A percentile compares a stretch with the other conserved stretches of the same genome.
Conservation (phyloP, 2,797 vertebrate genomes). For the Sebastes hubbsi region DNA sequence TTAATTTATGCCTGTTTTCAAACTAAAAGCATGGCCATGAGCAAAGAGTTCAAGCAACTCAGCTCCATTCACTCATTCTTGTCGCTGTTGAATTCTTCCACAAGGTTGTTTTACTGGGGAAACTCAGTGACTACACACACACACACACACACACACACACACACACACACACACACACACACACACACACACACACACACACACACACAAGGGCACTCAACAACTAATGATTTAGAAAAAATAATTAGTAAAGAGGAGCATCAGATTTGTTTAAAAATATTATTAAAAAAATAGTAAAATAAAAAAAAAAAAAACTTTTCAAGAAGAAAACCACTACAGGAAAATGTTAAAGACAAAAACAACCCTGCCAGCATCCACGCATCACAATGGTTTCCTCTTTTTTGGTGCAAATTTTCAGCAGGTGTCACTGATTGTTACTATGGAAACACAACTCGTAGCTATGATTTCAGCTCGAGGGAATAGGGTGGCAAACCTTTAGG, state of each 20-base stretch:
- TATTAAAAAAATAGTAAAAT: background rate
- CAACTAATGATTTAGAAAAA: background rate
- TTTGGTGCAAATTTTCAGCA: too few species aligned
- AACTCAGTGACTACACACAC: background rate
- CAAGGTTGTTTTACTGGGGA: background rate
- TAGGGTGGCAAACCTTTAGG: background rate
- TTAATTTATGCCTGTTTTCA: background rate
- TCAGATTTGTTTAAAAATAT: background rate
- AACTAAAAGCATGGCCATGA: slow-evolving; percentile 8
- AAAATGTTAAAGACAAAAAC: background rate
- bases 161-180: too few species aligned
- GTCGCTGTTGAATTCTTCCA: background rate
- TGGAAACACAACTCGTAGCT: background rate
- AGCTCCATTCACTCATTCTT: slow-evolving; percentile 3
- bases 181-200: too few species aligned
- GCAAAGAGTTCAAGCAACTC: background rate
- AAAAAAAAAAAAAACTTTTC: background rate
- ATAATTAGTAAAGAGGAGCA: background rate
- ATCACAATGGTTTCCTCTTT: background rate
- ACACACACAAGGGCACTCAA: background rate
- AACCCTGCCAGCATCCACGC: background rate
- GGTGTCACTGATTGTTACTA: background rate
- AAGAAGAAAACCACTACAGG: background rate
- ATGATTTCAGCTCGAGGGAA: background rate
- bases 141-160: too few species aligned